Evolutionary conservation across 2,113 vertebrate species (phyloP), one percentile per base, ranked within the genome.

Genomic region (Pygoscelis antarcticus): DNA sequence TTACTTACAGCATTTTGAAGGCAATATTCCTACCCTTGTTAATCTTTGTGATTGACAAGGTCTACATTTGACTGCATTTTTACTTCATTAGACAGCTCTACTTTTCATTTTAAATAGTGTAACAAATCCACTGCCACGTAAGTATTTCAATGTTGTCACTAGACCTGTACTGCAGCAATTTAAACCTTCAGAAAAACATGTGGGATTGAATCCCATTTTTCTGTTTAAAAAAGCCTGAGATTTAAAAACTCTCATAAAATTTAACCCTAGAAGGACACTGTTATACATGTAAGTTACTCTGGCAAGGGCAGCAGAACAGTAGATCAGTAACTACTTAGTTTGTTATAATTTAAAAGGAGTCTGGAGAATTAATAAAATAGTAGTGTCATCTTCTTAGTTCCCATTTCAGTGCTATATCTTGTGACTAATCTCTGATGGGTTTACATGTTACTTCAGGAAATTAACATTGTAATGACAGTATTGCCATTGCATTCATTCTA

Each of bases 31-130:
- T 96, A 92, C 60, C 70, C 92, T 83, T 94, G 92, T 93, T 97
- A 97, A 94, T 95, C 95, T 96, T 71, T 70, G 74, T 96, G 97
- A 97, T 87, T 97, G 97, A 97, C 95, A 95, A 92, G 87, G 87
- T 97, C 96, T 97, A 80, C 93, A 84, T 97, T 93, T 95, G 95
- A 95, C 96, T 96, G 81, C 47, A 60, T 93, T 94, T 97, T 97
- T 97, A 74, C 93, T 95, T 96, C 90, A 95, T 97, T 97, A 97
- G 93, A 95, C 90, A 96, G 83, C 65, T 95, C 83, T 91, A 65
- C 68, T 96, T 96, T 97, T 95, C 79, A 49, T 90, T 97, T 96
- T 95, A 96, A 97, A 96, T 66, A 93, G 91, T 92, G 61, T 76
- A 94, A 96, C 95, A 97, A 97, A 97, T 97, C 96, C 89, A 90